These are phyloP conservation scores for Sesia apiformis DNA, from an alignment of 2,888 invertebrate species.

Conservation along the genomic window DNA sequence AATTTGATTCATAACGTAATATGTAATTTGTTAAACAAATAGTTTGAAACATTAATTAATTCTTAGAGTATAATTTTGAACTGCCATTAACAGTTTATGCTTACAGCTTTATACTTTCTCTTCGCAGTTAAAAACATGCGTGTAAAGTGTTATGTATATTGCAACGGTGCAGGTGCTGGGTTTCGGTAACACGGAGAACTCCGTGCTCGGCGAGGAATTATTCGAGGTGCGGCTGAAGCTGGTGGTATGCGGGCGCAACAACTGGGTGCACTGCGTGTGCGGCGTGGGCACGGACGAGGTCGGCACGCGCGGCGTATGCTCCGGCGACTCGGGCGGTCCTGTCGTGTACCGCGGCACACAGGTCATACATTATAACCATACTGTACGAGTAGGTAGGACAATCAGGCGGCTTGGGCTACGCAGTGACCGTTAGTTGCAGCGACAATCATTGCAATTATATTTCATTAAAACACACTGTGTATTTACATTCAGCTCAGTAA, in stretches of 20 bases:
- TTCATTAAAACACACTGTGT: no score
- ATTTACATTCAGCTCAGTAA: no score
- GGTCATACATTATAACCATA: slow-evolving; percentile 10
- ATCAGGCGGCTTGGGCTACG: no score
- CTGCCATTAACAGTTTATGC: no score
- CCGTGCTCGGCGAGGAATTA: slow-evolving; percentile 36
- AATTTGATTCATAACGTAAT: no score
- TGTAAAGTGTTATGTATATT: not conserved
- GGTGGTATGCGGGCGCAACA: slow-evolving; percentile 33
- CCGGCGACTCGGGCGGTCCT: slow-evolving; percentile 61
- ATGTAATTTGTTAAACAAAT: no score
- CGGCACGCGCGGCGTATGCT: slow-evolving; percentile 40
- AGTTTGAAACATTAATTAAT: no score
- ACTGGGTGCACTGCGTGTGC: slow-evolving; percentile 44
- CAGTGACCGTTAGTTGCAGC: no score
- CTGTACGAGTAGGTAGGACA: no score
- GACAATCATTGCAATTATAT: no score
- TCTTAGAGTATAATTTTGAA: no score
- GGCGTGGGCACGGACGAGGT: slow-evolving; percentile 13
- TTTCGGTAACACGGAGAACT: slow-evolving; percentile 44
- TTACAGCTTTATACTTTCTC: no score
- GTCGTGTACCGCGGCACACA: slow-evolving; percentile 31
- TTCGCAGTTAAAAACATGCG: not conserved
- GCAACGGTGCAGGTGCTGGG: slow-evolving; percentile 37
- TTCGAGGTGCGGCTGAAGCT: slow-evolving; percentile 33